Conservation (phyloP, 2,888 invertebrate species). For the Criorhina ranunculi region DNA sequence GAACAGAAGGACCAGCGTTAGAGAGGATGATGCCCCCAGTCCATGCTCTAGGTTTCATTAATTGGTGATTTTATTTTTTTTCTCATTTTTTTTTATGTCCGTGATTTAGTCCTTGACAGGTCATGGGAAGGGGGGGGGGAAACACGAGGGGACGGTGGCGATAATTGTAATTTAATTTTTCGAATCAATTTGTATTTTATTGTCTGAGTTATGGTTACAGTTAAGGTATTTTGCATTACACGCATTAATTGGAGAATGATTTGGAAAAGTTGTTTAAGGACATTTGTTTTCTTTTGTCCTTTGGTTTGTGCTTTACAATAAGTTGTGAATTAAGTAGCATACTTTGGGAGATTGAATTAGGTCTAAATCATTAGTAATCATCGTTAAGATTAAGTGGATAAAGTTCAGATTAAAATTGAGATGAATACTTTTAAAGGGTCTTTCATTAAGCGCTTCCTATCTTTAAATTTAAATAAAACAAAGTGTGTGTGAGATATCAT, state of each 20-base stretch:
- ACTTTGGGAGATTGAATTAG: neutral
- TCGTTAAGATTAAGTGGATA: too few species aligned
- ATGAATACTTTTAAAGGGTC: too few species aligned
- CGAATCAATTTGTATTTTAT: constrained; percentile 74
- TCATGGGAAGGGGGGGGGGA: too few species aligned
- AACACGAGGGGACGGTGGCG: constrained; percentile 34
- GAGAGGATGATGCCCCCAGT: constrained; percentile 1
- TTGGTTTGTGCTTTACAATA: neutral
- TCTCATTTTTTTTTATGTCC: constrained; percentile 32
- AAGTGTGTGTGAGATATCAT: too few species aligned
- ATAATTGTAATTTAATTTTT: constrained; percentile 76
- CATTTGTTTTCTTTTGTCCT: neutral
- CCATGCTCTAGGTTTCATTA: constrained; percentile 60
- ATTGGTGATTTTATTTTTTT: constrained; percentile 59
- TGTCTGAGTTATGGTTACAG: constrained; percentile 68
- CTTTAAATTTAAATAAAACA: too few species aligned
- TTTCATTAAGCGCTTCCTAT: too few species aligned
- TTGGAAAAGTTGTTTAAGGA: constrained; percentile 29
- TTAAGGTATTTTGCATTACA: constrained; percentile 58
- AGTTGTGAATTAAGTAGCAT: constrained; percentile 12
- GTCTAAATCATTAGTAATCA: neutral
- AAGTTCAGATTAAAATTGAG: too few species aligned
- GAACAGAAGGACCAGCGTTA: neutral
- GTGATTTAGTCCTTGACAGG: constrained; percentile 52
- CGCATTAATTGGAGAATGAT: constrained; percentile 55